Evolutionary conservation across 2,797 vertebrate genomes (phyloP), one percentile per base, ranked within the genome.

Genomic region (Synanceia verrucosa): DNA sequence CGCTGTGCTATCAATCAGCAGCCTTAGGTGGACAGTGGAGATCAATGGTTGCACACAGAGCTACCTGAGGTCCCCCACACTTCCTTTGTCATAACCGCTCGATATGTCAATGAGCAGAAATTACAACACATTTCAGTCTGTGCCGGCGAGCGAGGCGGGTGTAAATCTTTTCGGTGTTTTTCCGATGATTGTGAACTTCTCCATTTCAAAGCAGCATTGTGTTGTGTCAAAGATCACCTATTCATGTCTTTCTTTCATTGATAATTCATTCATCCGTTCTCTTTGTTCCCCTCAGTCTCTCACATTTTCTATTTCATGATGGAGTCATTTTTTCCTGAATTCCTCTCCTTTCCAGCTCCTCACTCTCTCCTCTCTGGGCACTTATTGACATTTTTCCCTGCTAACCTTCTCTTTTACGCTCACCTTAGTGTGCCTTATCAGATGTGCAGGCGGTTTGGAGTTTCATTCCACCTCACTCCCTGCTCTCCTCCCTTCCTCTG

Each of bases 391-490:
- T 93, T 90, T 93, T 90, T 89, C 84, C 77, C 5, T 71, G 87
- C 85, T 89, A 93, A 94, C 94, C 88, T 88, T 75, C 93, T 94
- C 92, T 86, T 92, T 95, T 94, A 93, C 93, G 89, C 87, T 89
- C 83, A 86, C 91, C 90, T 93, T 92, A 94, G 91, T 94, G 92
- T 79, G 78, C 74, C 94, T 95, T 97, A 96, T 98, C 96, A 95
- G 96, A 96, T 95, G 91, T 78, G 85, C 83, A 70, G 39, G 91
- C 84, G 93, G 94, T 95, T 93, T 96, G 95, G 93, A 86, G 94
- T 95, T 96, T 96, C 96, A 94, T 86, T 87, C 59, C 43, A 87
- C 91, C 77, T 94, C 92, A 93, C 91, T 90, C 70, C 91, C 84
- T 79, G 31, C 85, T 84, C 93, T 94, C 91, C 91, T 91, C 81